Evolutionary conservation across 1,140 invertebrate species (phyloP).

Genomic region (Acromyrmex heyeri): DNA sequence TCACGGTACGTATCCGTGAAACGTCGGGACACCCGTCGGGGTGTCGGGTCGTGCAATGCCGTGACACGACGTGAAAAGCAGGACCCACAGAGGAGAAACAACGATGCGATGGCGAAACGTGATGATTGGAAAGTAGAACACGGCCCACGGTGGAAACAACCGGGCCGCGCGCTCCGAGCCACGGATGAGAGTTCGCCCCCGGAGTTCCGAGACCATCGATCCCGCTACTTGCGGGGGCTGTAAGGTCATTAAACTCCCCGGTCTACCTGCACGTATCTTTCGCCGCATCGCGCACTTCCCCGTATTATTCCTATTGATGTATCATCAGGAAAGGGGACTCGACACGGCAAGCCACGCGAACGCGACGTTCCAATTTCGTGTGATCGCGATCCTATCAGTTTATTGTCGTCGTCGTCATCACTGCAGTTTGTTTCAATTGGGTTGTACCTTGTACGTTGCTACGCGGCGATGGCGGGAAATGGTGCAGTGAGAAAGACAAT

Average conservation of each 20-base stretch:
- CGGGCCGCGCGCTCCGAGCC: conserved; percentile 35
- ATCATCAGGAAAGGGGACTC: conserved; percentile 1
- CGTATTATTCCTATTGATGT: conserved; percentile 76
- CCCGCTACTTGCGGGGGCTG: conserved; percentile 66
- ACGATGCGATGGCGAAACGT: conserved; percentile 51
- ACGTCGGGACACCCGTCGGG: neutral
- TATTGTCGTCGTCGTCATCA: neutral
- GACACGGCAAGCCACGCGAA: conserved; percentile 61
- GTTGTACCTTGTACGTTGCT: neutral
- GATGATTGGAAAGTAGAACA: conserved; percentile 75
- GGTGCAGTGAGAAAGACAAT: neutral
- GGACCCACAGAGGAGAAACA: neutral
- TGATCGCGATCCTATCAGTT: conserved; percentile 27
- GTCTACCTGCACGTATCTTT: conserved; percentile 62
- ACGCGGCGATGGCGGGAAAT: neutral
- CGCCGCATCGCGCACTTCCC: conserved; percentile 64
- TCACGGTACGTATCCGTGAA: conserved; percentile 32
- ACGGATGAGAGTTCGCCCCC: conserved; percentile 65
- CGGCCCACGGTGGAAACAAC: conserved; percentile 53
- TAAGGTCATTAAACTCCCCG: conserved; percentile 77
- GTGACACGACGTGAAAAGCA: conserved; percentile 49
- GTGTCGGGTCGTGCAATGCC: conserved; percentile 6
- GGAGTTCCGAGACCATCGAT: conserved; percentile 74
- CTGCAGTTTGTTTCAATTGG: neutral
- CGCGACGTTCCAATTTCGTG: conserved; percentile 70